These are phyloP conservation scores for Gorsachius goisagi DNA, from an alignment of 2,113 vertebrate genomes.

Conservation along the genomic window DNA sequence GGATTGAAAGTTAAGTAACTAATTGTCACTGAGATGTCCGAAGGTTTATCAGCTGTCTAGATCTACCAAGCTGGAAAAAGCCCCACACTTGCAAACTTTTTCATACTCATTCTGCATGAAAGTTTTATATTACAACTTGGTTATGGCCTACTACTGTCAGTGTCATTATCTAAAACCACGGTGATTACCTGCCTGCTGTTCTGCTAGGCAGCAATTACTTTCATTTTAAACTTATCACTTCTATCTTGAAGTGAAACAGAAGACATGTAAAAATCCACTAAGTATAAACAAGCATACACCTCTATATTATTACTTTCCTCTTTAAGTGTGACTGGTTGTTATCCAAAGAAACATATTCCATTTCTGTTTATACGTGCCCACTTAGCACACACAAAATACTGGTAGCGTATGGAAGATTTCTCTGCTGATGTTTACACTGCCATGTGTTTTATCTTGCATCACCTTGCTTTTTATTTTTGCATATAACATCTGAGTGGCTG, in stretches of 20 bases:
- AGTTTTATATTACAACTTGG: not conserved
- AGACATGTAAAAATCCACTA: not conserved
- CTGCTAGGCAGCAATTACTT: not conserved
- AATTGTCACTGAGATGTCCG: constrained; percentile 55
- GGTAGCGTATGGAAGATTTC: not conserved
- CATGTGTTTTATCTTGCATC: not conserved
- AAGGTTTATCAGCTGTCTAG: constrained; percentile 54
- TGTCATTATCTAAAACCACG: not conserved
- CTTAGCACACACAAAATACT: not conserved
- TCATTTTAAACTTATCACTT: not conserved
- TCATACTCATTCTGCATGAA: not conserved
- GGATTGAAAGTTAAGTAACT: constrained; percentile 69
- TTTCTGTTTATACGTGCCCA: not conserved
- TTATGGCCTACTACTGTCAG: not conserved
- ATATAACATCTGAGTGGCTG: not conserved
- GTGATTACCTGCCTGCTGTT: not conserved
- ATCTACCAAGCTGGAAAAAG: constrained; percentile 24
- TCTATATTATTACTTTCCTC: not conserved
- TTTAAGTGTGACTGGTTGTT: not conserved
- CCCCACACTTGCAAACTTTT: constrained; percentile 2
- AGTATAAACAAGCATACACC: not conserved
- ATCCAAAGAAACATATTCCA: not conserved
- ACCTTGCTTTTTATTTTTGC: constrained; percentile 6
- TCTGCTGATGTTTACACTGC: not conserved
- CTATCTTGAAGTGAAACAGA: not conserved